Conservation (phyloP, 2,888 invertebrate species). For the Ariolimax columbianus region DNA sequence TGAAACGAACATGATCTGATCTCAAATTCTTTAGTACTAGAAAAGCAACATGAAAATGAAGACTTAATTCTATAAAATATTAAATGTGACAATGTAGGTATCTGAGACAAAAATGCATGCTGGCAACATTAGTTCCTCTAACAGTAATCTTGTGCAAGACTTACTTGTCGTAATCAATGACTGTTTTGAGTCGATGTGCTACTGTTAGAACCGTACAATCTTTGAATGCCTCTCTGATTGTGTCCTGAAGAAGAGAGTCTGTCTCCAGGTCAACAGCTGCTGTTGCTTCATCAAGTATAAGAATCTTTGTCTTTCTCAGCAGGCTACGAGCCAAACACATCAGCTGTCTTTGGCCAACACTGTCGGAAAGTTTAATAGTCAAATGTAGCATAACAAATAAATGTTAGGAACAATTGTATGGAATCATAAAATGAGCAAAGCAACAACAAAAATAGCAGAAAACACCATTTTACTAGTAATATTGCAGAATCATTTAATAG, state of each 20-base stretch:
- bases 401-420: too few species aligned
- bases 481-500: too few species aligned
- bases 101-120: too few species aligned
- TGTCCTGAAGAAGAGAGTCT: constrained; percentile 51
- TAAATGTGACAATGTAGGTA: not conserved
- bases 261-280: constrained; percentile 55
- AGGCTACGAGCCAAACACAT: constrained; percentile 51
- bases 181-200: constrained; percentile 54
- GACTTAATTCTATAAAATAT: not conserved
- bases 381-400: too few species aligned
- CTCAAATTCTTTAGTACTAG: too few species aligned
- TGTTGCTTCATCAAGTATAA: constrained; percentile 53
- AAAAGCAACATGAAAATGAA: not conserved
- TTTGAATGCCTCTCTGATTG: constrained; percentile 52
- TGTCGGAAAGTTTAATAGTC: not conserved
- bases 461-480: too few species aligned
- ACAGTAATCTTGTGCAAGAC: not conserved
- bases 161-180: constrained; percentile 55
- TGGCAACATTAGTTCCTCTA: not conserved
- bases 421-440: too few species aligned
- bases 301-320: constrained; percentile 48
- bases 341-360: constrained; percentile 52
- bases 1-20: too few species aligned
- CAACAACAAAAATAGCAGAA: too few species aligned
- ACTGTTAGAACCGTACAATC: constrained; percentile 55